Percentiles rank a stretch among this genome's conserved stretches.
These are phyloP conservation scores for Hypolimnas misippus DNA, from an alignment of 2,888 invertebrate species.

Conservation along the genomic window DNA sequence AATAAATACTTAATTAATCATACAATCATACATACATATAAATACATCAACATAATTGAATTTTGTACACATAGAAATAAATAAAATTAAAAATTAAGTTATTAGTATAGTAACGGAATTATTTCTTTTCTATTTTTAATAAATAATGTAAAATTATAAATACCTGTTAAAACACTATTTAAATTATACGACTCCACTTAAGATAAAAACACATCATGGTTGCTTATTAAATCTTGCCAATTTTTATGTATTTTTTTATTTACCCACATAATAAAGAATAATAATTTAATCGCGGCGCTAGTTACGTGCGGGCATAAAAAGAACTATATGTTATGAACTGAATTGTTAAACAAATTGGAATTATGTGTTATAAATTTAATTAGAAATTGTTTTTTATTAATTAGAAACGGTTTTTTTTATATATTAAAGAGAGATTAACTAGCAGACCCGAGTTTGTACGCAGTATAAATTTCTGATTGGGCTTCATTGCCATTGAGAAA, in stretches of 20 bases:
- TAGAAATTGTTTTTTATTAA: background rate
- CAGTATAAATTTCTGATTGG: slow-evolving; percentile 11
- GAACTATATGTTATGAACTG: too few species aligned
- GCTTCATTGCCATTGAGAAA: slow-evolving; percentile 31
- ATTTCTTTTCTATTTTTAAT: background rate
- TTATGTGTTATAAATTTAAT: background rate
- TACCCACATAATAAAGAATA: background rate
- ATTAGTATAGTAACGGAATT: background rate
- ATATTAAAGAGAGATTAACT: background rate
- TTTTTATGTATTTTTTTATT: background rate
- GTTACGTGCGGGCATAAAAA: background rate
- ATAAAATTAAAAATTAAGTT: background rate
- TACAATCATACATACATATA: too few species aligned
- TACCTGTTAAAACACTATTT: slow-evolving; percentile 19
- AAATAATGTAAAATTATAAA: background rate
- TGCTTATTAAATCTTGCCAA: background rate
- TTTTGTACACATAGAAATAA: too few species aligned
- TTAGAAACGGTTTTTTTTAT: background rate
- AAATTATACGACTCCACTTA: background rate
- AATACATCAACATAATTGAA: too few species aligned
- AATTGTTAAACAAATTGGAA: too few species aligned
- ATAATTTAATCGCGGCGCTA: background rate
- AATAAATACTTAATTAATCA: too few species aligned
- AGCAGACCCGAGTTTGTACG: background rate
- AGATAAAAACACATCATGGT: background rate